Conservation (phyloP, 2,888 invertebrate species). For the Palloptera scutellata region DNA sequence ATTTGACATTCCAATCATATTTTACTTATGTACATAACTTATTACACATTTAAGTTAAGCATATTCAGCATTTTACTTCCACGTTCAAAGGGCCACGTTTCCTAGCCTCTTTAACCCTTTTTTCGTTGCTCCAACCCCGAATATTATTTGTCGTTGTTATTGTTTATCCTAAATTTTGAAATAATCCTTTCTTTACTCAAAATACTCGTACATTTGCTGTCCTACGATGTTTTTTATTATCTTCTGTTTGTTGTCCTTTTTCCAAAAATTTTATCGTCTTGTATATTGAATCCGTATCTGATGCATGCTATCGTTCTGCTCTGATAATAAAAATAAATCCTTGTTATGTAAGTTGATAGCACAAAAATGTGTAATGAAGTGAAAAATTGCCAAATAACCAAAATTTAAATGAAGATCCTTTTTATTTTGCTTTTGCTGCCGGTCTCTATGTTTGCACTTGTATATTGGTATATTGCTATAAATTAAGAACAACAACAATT, state of each 20-base stretch:
- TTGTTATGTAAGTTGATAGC: constrained; percentile 49
- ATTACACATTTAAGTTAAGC: constrained; percentile 12
- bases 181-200: constrained; percentile 32
- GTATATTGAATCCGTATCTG: too few species aligned
- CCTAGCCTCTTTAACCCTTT: background rate
- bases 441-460: background rate
- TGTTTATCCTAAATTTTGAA: constrained; percentile 30
- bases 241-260: constrained; percentile 24
- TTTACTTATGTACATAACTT: background rate
- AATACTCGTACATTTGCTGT: constrained; percentile 16
- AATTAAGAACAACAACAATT: constrained; percentile 41
- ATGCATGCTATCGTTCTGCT: background rate
- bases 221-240: constrained; percentile 23
- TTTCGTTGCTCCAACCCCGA: background rate
- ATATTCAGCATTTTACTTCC: constrained; percentile 20
- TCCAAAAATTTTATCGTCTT: too few species aligned
- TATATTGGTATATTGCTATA: constrained; percentile 36
- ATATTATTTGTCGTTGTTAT: constrained; percentile 16
- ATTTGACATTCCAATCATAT: constrained; percentile 50
- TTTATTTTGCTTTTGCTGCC: constrained; percentile 20
- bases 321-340: constrained; percentile 23
- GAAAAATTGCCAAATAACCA: constrained; percentile 63
- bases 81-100: background rate
- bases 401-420: constrained; percentile 55
- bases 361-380: constrained; percentile 56